Evolutionary conservation across 2,888 invertebrate genomes (phyloP).

Genomic region (Scaptomyza polygonia): DNA sequence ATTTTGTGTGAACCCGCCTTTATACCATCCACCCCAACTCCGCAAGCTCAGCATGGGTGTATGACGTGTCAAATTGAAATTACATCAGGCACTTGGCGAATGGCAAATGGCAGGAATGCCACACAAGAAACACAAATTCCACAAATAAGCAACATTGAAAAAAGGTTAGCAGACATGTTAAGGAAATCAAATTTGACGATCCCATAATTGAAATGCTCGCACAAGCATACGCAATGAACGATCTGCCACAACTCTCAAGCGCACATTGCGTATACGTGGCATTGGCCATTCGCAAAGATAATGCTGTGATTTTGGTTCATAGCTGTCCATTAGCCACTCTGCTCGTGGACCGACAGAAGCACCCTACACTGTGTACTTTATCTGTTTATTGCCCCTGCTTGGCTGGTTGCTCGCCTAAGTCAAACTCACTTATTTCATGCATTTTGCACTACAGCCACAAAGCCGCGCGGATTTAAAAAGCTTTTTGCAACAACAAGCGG

Average conservation of each 20-base stretch:
- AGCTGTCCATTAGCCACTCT: conserved; percentile 8
- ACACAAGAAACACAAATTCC: conserved; percentile 55
- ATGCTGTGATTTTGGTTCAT: conserved; percentile 1
- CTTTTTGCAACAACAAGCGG: conserved; percentile 39
- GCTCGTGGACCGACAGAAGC: conserved; percentile 7
- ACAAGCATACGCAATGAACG: conserved; percentile 55
- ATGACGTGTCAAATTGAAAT: conserved; percentile 73
- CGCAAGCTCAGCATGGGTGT: conserved; percentile 27
- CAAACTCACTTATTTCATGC: conserved; percentile 49
- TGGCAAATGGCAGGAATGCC: conserved; percentile 42
- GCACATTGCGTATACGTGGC: conserved; percentile 50
- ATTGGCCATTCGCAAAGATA: conserved; percentile 21
- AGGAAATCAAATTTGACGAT: conserved; percentile 76
- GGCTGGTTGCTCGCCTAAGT: not conserved
- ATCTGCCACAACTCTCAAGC: not conserved
- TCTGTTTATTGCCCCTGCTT: not conserved
- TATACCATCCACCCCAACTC: not conserved
- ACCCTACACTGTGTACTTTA: conserved; percentile 1
- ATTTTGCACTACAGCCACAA: conserved; percentile 61
- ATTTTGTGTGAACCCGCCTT: conserved; percentile 61
- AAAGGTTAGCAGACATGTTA: conserved; percentile 49
- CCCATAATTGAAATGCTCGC: conserved; percentile 74
- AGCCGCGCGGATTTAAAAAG: conserved; percentile 53
- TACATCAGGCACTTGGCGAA: conserved; percentile 71
- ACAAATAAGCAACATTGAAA: conserved; percentile 67